Evolutionary conservation across 2,888 invertebrate species (phyloP).

Genomic region (Girardia tigrina): DNA sequence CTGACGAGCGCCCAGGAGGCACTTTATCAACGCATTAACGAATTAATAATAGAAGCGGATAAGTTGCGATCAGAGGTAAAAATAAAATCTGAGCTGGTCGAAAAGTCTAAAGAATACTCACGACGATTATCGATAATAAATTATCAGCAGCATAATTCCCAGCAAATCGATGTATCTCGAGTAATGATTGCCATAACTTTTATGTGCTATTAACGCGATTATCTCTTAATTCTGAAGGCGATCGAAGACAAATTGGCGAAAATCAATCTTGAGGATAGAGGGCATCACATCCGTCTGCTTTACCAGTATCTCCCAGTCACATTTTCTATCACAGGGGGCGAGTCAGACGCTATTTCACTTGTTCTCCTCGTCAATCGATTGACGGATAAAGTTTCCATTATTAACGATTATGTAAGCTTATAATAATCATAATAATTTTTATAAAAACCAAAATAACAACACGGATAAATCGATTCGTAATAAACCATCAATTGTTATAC

Average conservation of each 20-base stretch:
- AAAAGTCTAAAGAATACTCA: neutral
- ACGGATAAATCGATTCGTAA: no score
- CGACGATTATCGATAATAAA: neutral
- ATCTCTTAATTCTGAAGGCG: neutral
- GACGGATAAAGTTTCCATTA: neutral
- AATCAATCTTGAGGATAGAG: neutral
- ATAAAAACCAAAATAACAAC: no score
- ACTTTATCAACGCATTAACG: neutral
- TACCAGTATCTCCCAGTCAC: neutral
- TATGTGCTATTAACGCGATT: neutral
- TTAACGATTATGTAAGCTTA: neutral
- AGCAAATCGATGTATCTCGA: neutral
- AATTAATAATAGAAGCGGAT: neutral
- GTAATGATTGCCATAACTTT: neutral
- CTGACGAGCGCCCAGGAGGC: neutral
- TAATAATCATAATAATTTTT: no score
- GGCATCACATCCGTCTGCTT: neutral
- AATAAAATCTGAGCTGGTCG: neutral
- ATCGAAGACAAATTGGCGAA: neutral
- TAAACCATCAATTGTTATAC: no score
- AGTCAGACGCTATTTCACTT: neutral
- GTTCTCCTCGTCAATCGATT: neutral
- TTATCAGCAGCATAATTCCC: neutral
- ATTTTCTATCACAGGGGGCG: neutral
- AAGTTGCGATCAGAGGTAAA: neutral